These are phyloP conservation scores for Penaeus vannamei DNA, from an alignment of 1,140 invertebrate genomes.

Conservation along the genomic window DNA sequence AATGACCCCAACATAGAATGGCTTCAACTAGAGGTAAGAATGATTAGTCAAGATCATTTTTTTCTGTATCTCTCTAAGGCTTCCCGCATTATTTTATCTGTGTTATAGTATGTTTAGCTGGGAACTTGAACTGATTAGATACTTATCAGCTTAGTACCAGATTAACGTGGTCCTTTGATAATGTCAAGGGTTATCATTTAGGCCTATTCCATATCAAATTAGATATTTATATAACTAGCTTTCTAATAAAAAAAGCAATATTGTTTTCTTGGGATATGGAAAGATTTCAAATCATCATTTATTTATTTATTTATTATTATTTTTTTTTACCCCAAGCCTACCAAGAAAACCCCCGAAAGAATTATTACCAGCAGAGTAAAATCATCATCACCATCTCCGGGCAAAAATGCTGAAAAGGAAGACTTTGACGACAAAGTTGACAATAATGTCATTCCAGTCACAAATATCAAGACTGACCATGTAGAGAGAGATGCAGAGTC, in stretches of 20 bases:
- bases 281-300: neutral
- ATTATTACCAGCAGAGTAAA: slow-evolving; percentile 42
- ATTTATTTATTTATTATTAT: neutral
- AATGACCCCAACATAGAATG: slow-evolving; percentile 58
- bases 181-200: too few relatives aligned
- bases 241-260: too few relatives aligned
- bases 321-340: slow-evolving; percentile 17
- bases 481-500: slow-evolving; percentile 52
- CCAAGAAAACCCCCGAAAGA: slow-evolving; percentile 42
- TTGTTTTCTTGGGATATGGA: neutral
- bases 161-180: too few relatives aligned
- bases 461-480: slow-evolving; percentile 59
- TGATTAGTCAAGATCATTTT: neutral
- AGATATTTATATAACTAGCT: too few relatives aligned
- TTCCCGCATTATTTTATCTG: neutral
- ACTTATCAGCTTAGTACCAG: neutral
- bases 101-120: neutral
- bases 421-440: slow-evolving; percentile 14
- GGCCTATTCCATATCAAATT: too few relatives aligned
- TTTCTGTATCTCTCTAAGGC: neutral
- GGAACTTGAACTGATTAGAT: neutral
- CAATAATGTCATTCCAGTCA: slow-evolving; percentile 38
- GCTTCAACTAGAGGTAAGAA: slow-evolving; percentile 58
- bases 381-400: slow-evolving; percentile 32
- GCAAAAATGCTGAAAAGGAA: slow-evolving; percentile 55